phyloP scores from a whole-genome alignment of 1,140 invertebrate genomes.

The Drosophila watanabei region DNA sequence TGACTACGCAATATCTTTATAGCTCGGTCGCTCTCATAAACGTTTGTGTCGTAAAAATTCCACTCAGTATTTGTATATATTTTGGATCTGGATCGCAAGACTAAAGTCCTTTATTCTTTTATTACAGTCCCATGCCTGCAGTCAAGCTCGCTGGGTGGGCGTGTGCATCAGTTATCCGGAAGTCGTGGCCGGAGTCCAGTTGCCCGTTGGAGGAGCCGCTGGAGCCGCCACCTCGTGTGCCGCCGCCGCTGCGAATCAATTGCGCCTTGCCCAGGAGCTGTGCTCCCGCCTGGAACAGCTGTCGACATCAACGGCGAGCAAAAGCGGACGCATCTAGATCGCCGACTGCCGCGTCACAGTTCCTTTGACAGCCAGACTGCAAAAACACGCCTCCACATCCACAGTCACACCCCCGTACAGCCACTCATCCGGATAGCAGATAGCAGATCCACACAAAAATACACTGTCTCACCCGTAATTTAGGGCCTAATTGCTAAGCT shows the following conservation, averaged over 20 bases:
- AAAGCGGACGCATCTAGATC: conserved; percentile 65
- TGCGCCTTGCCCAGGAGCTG: conserved; percentile 85
- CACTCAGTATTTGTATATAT: background rate
- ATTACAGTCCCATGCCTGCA: conserved; percentile 90
- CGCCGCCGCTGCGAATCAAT: conserved; percentile 76
- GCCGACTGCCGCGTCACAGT: conserved; percentile 39
- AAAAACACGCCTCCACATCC: conserved; percentile 50
- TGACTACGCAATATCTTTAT: conserved; percentile 13
- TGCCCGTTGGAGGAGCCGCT: conserved; percentile 44
- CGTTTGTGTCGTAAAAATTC: conserved; percentile 13
- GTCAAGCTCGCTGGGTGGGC: conserved; percentile 91
- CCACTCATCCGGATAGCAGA: conserved; percentile 43
- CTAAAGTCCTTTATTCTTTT: conserved; percentile 20
- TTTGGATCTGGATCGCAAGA: background rate
- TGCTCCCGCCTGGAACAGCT: conserved; percentile 87
- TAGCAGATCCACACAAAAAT: conserved; percentile 38
- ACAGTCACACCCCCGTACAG: conserved; percentile 40
- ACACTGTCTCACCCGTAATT: conserved; percentile 59
- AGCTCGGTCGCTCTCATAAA: background rate
- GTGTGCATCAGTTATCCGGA: conserved; percentile 87
- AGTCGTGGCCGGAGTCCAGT: conserved; percentile 83
- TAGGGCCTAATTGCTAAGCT: conserved; percentile 63
- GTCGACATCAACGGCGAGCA: conserved; percentile 84
- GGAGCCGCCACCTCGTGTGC: conserved; percentile 64
- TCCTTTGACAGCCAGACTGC: conserved; percentile 61